Conservation (phyloP, 2,113 vertebrate species). For the Glaucidium brasilianum region DNA sequence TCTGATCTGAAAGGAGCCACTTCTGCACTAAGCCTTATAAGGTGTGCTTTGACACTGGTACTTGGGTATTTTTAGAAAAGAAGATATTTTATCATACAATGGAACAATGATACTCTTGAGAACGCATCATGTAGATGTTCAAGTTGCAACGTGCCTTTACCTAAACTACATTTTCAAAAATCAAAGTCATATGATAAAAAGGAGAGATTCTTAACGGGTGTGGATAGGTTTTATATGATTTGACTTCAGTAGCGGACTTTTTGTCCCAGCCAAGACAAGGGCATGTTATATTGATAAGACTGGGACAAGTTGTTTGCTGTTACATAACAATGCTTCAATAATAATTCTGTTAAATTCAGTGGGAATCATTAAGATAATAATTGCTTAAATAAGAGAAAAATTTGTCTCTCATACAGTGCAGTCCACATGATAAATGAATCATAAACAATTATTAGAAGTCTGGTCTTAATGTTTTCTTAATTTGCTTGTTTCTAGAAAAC, state of each 20-base stretch:
- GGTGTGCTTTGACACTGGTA: neutral
- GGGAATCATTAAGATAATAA: neutral
- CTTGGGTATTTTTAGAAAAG: neutral
- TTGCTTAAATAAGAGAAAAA: neutral
- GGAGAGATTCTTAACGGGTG: neutral
- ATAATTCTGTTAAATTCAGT: neutral
- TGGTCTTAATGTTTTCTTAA: neutral
- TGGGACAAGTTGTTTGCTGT: neutral
- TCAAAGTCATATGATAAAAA: neutral
- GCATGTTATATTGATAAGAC: neutral
- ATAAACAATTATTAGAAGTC: neutral
- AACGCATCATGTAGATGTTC: neutral
- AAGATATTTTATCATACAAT: neutral
- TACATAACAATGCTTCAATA: neutral
- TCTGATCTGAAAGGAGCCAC: neutral
- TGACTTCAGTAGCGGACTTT: accelerated
- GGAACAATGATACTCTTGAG: neutral
- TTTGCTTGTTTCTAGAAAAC: neutral
- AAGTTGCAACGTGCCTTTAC: neutral
- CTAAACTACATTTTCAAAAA: neutral
- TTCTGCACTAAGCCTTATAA: neutral
- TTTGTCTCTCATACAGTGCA: neutral
- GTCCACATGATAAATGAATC: neutral
- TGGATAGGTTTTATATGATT: neutral
- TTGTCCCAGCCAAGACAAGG: neutral